Base-by-base conservation (phyloP, 2,113 vertebrate genomes). In the Bufo bufo region DNA sequence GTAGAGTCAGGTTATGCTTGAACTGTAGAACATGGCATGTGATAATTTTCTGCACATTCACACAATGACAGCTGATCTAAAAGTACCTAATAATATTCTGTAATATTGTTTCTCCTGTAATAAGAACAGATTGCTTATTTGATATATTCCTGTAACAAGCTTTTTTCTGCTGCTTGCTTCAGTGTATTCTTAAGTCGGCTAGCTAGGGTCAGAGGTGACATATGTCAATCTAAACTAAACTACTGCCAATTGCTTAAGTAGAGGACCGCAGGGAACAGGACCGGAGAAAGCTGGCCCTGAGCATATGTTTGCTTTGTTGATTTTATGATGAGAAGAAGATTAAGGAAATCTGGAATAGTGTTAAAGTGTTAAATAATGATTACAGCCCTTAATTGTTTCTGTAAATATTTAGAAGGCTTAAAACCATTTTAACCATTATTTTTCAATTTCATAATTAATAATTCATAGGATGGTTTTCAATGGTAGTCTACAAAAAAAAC, bases 401-500 rank as follows among this genome's bases (percentile, higher is more conserved):
- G 83, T 74, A 85, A 85, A 85, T 85, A 75, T 85, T 74, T 85
- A 74, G 69, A 85, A 65, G 47, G 69, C 66, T 75, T 74, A 54
- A 84, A 72, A 56, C 72, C 66, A 56, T 75, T 85, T 75, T 59
- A 20, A 33, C 54, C 66, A 71, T 81, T 58, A 80, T 80, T 87
- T 54, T 50, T 79, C 11, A 58, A 59, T 81, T 79, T 81, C 45
- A 13, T n/a, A n/a, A 87, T 87, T 81, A 81, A 81, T 87, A 80
- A 81, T 81, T 87, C 33, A 87, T 87, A 13, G 63, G 50, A 52
- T 81, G 63, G 23, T 63, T 78, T 86, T 78, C 47, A 43, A n/a
- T 86, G 85, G 23, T 50, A 79, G 93, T 91, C 88, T 6, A 93
- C 90, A 94, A 92, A 92, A 87, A 61, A 91, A 90, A 84, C 90